These are phyloP conservation scores for Xylocopa sonorina DNA, from an alignment of 1,140 invertebrate genomes.

Conservation along the genomic window DNA sequence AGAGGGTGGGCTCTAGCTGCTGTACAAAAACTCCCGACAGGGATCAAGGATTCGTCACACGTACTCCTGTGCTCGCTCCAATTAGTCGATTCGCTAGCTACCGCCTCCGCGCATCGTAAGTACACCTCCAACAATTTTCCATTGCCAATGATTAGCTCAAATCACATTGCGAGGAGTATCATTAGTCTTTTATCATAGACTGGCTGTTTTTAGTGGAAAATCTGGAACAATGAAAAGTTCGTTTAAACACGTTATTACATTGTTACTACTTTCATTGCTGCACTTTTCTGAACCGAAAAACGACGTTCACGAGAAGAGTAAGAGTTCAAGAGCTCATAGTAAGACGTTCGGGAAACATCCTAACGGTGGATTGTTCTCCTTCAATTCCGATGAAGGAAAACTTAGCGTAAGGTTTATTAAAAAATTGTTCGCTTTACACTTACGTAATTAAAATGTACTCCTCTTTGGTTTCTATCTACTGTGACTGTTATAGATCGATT, in stretches of 20 bases:
- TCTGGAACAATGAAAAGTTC: not conserved
- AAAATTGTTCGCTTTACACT: not conserved
- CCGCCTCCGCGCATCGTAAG: too few species aligned
- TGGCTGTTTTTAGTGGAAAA: not conserved
- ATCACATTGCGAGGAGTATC: not conserved
- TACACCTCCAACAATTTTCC: not conserved
- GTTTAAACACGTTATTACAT: not conserved
- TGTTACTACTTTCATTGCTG: not conserved
- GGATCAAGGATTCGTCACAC: slow-evolving; percentile 22
- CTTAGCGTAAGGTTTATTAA: slow-evolving; percentile 66
- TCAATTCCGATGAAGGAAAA: slow-evolving; percentile 64
- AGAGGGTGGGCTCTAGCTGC: slow-evolving; percentile 25
- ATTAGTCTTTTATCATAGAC: too few species aligned
- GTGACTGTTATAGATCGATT: slow-evolving; percentile 68
- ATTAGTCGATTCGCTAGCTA: not conserved
- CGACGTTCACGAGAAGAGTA: not conserved
- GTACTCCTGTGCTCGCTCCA: not conserved
- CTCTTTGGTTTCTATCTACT: too few species aligned
- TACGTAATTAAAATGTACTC: not conserved
- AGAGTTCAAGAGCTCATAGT: not conserved
- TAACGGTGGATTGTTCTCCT: slow-evolving; percentile 63
- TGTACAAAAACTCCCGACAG: slow-evolving; percentile 34
- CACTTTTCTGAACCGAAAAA: not conserved
- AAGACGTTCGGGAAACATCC: not conserved
- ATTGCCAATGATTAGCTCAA: not conserved